A percentile compares a stretch with the other conserved stretches of the same genome.
phyloP scores from a whole-genome alignment of 2,888 invertebrate genomes.

The Calameuta idolon region DNA sequence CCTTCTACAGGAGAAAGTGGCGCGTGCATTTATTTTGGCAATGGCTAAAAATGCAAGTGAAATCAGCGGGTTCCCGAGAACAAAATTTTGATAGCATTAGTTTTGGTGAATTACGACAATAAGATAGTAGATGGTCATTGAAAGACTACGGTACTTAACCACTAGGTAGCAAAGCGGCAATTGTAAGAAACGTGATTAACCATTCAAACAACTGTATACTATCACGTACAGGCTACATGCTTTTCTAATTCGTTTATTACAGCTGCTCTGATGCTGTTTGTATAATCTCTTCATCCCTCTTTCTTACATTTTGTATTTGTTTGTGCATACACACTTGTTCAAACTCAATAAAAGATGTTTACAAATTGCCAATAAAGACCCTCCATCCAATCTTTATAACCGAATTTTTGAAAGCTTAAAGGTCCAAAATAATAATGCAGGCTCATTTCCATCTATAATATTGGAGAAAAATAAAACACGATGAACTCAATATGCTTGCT shows the following conservation, averaged over 20 bases:
- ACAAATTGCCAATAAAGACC: neutral
- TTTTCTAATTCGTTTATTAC: neutral
- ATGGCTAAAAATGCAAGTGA: neutral
- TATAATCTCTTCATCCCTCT: neutral
- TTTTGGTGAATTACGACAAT: neutral
- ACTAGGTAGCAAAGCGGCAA: neutral
- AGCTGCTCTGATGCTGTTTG: neutral
- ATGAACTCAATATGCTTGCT: slow-evolving; percentile 54
- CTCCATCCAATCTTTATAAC: neutral
- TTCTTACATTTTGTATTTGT: neutral
- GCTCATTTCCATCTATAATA: neutral
- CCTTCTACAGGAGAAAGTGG: neutral
- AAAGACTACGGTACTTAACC: neutral
- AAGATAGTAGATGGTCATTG: neutral
- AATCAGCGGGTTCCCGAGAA: neutral
- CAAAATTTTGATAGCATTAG: no score
- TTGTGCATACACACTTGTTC: neutral
- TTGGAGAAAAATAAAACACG: neutral
- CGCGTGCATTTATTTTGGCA: neutral
- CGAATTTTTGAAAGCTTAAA: neutral
- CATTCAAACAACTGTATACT: neutral
- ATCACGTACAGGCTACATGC: neutral
- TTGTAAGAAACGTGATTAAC: neutral
- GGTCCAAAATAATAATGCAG: neutral
- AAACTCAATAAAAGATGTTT: neutral